These are phyloP conservation scores for Polydrusus cervinus DNA, from an alignment of 2,888 invertebrate species.

Conservation along the genomic window DNA sequence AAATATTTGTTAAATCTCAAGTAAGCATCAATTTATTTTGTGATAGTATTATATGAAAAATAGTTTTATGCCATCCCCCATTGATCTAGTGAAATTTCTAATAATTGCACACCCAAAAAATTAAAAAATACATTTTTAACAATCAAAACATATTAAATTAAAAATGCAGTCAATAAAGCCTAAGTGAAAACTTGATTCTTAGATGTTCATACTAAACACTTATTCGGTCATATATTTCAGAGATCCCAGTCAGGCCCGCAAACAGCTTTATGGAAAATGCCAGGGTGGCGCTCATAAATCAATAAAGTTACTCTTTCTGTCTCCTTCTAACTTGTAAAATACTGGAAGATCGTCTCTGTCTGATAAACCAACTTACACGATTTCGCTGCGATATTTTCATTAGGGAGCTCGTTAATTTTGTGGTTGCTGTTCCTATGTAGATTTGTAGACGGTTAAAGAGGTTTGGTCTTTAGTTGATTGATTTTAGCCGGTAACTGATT, in stretches of 20 bases:
- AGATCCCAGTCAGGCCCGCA: constrained; percentile 68
- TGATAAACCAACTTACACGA: constrained; percentile 60
- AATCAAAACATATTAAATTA: constrained; percentile 13
- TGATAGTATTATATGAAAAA: no score
- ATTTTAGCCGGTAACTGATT: background rate
- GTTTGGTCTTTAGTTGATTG: constrained; percentile 23
- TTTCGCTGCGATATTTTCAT: constrained; percentile 62
- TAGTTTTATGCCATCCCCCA: no score
- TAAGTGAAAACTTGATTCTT: constrained; percentile 68
- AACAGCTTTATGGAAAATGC: constrained; percentile 73
- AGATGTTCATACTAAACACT: constrained; percentile 72
- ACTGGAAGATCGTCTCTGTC: constrained; percentile 62
- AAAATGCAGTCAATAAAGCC: constrained; percentile 36
- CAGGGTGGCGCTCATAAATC: constrained; percentile 75
- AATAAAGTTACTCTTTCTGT: constrained; percentile 72
- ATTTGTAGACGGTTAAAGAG: constrained; percentile 44
- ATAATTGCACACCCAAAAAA: no score
- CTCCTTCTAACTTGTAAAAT: constrained; percentile 61
- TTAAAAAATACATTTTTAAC: no score
- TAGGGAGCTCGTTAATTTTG: constrained; percentile 46
- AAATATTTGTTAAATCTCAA: no score
- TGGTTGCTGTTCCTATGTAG: constrained; percentile 41
- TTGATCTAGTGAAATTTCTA: no score
- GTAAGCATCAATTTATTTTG: no score
- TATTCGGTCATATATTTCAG: constrained; percentile 72